Conservation (phyloP, 2,888 invertebrate species). For the Thymelicus lineola region DNA sequence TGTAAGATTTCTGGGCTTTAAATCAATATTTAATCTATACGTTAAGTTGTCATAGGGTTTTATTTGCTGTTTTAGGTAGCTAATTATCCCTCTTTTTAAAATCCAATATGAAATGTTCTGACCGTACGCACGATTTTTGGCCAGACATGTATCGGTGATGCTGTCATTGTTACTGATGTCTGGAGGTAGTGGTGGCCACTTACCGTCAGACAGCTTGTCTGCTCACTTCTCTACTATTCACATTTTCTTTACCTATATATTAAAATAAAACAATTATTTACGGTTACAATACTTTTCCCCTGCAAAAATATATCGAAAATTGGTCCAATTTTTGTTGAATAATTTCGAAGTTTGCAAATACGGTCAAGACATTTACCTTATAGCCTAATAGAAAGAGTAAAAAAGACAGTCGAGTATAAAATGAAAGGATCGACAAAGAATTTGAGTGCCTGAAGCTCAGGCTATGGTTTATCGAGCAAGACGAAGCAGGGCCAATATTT, state of each 20-base stretch:
- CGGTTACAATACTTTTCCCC: background rate
- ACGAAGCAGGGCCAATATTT: slow-evolving; percentile 47
- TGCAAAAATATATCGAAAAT: background rate
- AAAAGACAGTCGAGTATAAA: slow-evolving; percentile 60
- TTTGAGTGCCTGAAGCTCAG: slow-evolving; percentile 50
- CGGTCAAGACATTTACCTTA: slow-evolving; percentile 60
- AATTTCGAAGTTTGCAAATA: slow-evolving; percentile 48
- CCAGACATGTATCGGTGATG: too few relatives aligned
- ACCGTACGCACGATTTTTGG: too few relatives aligned
- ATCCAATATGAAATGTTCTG: too few relatives aligned
- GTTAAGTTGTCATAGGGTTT: too few relatives aligned
- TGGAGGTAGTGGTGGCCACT: too few relatives aligned
- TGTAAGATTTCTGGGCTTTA: too few relatives aligned
- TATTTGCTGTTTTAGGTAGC: too few relatives aligned
- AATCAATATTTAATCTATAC: too few relatives aligned
- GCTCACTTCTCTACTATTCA: too few relatives aligned
- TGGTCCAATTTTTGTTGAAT: slow-evolving; percentile 16
- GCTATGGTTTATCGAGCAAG: slow-evolving; percentile 51
- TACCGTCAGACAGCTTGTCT: too few relatives aligned
- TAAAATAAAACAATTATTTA: slow-evolving; percentile 4
- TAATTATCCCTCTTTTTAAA: too few relatives aligned
- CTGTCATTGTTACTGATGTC: too few relatives aligned
- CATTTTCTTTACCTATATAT: slow-evolving; percentile 1
- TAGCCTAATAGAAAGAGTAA: slow-evolving; percentile 68
- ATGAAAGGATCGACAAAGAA: slow-evolving; percentile 49